Percentiles rank a stretch among this genome's conserved stretches.
Evolutionary conservation across 2,888 invertebrate species (phyloP).

Genomic region (Dolichomitus sp.): DNA sequence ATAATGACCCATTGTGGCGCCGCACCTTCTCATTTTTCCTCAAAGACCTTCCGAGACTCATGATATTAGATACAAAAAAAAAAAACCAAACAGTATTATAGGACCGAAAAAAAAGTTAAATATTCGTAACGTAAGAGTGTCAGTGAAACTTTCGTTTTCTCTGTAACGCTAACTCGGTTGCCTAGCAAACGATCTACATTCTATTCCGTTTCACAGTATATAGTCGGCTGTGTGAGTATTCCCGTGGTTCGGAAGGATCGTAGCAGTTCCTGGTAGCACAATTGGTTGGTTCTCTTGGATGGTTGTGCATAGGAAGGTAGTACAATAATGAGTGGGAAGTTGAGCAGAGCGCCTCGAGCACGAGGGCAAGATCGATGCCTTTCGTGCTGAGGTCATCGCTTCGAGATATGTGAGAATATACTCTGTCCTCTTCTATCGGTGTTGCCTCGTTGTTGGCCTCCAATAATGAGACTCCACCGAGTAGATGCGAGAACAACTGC

Average conservation of each 20-base stretch:
- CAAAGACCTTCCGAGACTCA: slow-evolving; percentile 45
- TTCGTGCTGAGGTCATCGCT: slow-evolving; percentile 63
- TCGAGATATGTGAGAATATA: slow-evolving; percentile 56
- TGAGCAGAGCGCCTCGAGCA: slow-evolving; percentile 55
- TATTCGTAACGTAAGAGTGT: neutral
- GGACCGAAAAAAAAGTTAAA: slow-evolving; percentile 4
- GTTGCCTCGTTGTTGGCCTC: slow-evolving; percentile 5
- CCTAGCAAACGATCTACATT: slow-evolving; percentile 58
- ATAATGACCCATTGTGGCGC: too few relatives aligned
- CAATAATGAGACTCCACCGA: slow-evolving; percentile 35
- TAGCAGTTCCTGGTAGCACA: slow-evolving; percentile 27
- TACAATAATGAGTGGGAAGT: slow-evolving; percentile 66
- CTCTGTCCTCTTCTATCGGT: slow-evolving; percentile 14
- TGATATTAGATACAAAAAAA: slow-evolving; percentile 37
- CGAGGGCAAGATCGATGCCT: slow-evolving; percentile 66
- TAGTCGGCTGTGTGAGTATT: slow-evolving; percentile 12
- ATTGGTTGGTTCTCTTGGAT: slow-evolving; percentile 28
- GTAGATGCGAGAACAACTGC: neutral
- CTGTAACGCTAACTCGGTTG: slow-evolving; percentile 53
- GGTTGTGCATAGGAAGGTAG: slow-evolving; percentile 32
- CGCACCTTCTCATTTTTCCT: slow-evolving; percentile 28
- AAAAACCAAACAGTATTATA: slow-evolving; percentile 12
- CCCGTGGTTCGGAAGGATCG: slow-evolving; percentile 25
- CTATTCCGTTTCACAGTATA: slow-evolving; percentile 40
- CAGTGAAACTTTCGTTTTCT: slow-evolving; percentile 65